Base-by-base conservation (phyloP, 2,113 vertebrate genomes). In the Bothrops jararaca region DNA sequence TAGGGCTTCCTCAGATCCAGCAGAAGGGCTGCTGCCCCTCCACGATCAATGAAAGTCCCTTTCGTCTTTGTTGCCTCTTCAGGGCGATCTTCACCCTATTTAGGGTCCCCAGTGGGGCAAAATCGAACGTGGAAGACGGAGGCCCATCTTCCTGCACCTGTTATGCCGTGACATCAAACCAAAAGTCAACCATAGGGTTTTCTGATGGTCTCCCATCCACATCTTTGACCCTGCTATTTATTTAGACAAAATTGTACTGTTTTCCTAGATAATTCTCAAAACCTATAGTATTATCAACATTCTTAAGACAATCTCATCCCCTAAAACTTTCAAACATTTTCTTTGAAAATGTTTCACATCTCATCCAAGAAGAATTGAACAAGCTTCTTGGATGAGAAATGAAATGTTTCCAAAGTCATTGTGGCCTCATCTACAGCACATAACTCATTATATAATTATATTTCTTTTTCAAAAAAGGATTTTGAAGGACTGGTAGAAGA, bases 401-500 rank as follows among this genome's bases (percentile, higher is more conserved):
- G 64, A 69, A 69, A 34, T 3, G 0, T 34, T 69, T 64, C 29
- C 4, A 29, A 29, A 5, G 69, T 23, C 22, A n/a, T 56, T 86
- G 42, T 60, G 13, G 9, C 42, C n/a, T 58, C 20, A 85, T 3
- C 52, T 26, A 57, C 52, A 92, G 26, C 4, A 26, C 15, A 86
- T 13, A 64, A 22, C 8, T 1, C 15, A 4, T 89, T 13, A n/a
- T 15, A 26, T 94, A 39, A 89, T 92, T 42, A 42, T 42, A 39
- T 88, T 52, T 39, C 90, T 64, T 85, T 50, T 42, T 90, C 45
- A 53, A 85, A 34, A 93, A 93, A 98, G 97, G 95, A 95, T 26
- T 92, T 97, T 50, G 91, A 95, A 89, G 96, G 95, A 85, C 80
- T 98, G 86, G 88, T 95, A 86, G 96, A 96, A 69, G 97, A 98